Conservation (phyloP, 2,797 vertebrate species). For the Acridotheres tristis region DNA sequence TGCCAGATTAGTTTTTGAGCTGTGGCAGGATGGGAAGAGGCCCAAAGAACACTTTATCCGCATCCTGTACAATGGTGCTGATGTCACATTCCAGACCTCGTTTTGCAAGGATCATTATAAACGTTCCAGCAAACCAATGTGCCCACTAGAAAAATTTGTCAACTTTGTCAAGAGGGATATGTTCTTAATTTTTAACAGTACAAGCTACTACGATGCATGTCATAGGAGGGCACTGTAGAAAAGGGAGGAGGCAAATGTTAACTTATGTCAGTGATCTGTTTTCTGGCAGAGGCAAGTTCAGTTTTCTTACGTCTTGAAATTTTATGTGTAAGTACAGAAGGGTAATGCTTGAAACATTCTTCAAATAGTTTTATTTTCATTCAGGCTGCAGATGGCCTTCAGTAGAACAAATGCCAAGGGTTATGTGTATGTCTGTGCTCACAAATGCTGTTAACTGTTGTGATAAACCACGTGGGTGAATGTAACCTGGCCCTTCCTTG, state of each 20-base stretch:
- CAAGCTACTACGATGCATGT: conserved; percentile 91
- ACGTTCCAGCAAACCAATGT: conserved; percentile 82
- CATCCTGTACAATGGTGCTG: conserved; percentile 92
- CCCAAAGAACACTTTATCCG: conserved; percentile 83
- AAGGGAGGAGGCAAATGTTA: neutral
- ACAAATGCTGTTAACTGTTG: neutral
- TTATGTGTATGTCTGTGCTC: neutral
- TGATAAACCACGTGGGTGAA: conserved; percentile 11
- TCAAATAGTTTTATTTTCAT: neutral
- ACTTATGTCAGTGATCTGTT: neutral
- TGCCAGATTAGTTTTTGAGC: conserved; percentile 91
- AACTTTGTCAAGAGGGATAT: conserved; percentile 90
- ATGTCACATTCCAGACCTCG: conserved; percentile 92
- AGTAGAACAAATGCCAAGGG: neutral
- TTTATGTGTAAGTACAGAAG: neutral
- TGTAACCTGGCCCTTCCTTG: neutral
- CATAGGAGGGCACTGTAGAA: conserved; percentile 73
- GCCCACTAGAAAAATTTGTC: conserved; percentile 90
- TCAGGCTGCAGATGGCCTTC: neutral
- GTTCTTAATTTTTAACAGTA: conserved; percentile 87
- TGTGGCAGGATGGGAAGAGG: conserved; percentile 88
- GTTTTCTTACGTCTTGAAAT: neutral
- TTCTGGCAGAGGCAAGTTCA: neutral
- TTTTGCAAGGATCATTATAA: conserved; percentile 86
- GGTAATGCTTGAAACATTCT: conserved; percentile 23